A percentile compares a stretch with the other conserved stretches of the same genome.
phyloP scores from a whole-genome alignment of 2,888 invertebrate species.

The Apomyelois bistriatella region DNA sequence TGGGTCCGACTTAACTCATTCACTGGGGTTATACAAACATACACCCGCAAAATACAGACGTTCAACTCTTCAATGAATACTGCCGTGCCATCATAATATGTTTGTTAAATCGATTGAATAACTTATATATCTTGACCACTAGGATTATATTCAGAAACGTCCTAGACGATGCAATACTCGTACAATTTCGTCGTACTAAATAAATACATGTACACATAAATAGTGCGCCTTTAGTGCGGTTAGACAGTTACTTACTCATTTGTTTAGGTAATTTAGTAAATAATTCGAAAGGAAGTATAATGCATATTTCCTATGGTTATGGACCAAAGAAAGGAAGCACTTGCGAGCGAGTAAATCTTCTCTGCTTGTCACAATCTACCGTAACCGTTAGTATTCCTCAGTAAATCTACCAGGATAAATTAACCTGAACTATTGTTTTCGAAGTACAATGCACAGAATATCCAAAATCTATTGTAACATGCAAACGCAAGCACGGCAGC shows the following conservation, averaged over 20 bases:
- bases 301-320: no score
- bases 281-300: no score
- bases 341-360: no score
- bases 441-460: slow-evolving; percentile 39
- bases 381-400: no score
- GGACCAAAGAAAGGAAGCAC: not conserved
- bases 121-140: not conserved
- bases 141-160: no score
- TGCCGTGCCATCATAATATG: not conserved
- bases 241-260: no score
- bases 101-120: not conserved
- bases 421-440: slow-evolving; percentile 49
- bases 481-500: slow-evolving; percentile 22
- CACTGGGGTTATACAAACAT: not conserved
- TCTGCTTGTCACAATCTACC: no score
- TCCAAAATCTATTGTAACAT: slow-evolving; percentile 57
- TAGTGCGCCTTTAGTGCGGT: no score
- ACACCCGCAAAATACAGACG: not conserved
- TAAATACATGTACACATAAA: no score
- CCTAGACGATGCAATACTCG: no score
- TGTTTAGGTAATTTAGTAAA: not conserved
- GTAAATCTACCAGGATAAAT: not conserved
- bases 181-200: no score
- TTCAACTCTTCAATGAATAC: slow-evolving; percentile 4
- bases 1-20: slow-evolving; percentile 60